Evolutionary conservation across 2,797 vertebrate genomes (phyloP).

Genomic region (Neoniphon sammara): DNA sequence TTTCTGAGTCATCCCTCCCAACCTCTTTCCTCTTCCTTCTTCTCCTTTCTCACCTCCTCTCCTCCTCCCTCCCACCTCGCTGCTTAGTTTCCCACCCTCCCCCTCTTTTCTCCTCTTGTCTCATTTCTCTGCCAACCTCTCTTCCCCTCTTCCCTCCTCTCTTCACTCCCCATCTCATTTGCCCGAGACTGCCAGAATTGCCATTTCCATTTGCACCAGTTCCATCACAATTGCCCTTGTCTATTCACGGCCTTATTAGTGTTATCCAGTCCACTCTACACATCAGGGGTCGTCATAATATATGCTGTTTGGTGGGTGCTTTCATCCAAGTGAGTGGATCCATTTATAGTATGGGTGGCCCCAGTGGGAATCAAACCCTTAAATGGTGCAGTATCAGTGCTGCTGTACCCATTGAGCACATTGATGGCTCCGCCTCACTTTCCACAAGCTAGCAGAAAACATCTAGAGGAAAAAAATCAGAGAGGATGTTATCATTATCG

Average conservation of each 20-base stretch:
- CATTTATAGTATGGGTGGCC: slow-evolving; percentile 74
- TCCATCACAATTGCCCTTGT: slow-evolving; percentile 18
- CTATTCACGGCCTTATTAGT: slow-evolving; percentile 11
- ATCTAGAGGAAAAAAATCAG: slow-evolving; percentile 22
- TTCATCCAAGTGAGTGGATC: slow-evolving; percentile 60
- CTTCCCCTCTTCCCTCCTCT: neutral
- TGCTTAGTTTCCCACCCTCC: neutral
- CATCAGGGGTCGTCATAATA: slow-evolving; percentile 33
- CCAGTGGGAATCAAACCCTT: slow-evolving; percentile 75
- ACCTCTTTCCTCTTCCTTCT: neutral
- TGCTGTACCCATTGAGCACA: slow-evolving; percentile 56
- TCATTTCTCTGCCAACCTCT: neutral
- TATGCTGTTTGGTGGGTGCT: slow-evolving; percentile 32
- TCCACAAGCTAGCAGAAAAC: slow-evolving; percentile 58
- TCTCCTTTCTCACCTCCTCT: neutral
- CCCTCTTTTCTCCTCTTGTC: neutral
- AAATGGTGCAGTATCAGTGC: slow-evolving; percentile 74
- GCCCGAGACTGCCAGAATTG: neutral
- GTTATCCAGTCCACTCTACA: slow-evolving; percentile 8
- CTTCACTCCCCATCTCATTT: slow-evolving; percentile 14
- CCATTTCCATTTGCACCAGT: neutral
- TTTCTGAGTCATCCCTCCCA: slow-evolving; percentile 15
- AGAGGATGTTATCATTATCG: slow-evolving; percentile 33
- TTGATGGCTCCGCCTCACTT: slow-evolving; percentile 61
- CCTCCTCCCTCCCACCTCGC: neutral